Percentiles rank a stretch among this genome's conserved stretches.
Conservation (phyloP, 2,797 vertebrate genomes). For the Gymnoscopelus braueri region DNA sequence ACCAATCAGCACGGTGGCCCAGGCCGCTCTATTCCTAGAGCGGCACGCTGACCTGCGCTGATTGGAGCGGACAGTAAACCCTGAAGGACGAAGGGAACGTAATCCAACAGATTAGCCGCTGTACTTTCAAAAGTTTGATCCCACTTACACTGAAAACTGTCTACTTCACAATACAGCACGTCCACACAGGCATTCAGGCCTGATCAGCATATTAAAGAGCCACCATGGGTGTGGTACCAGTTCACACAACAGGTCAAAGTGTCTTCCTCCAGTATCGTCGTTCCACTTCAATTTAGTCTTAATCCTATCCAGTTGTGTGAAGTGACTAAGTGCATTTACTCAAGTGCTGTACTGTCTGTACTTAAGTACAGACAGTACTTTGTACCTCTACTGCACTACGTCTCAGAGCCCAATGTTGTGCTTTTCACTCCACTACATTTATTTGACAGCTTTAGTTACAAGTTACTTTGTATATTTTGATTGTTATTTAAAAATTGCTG, state of each 20-base stretch:
- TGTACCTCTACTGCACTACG: too few species aligned
- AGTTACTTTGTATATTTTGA: too few species aligned
- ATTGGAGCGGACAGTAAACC: conserved; percentile 78
- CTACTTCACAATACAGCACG: background rate
- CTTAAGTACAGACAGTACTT: too few species aligned
- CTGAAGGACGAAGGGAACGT: conserved; percentile 60
- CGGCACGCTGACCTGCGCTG: conserved; percentile 49
- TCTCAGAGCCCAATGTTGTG: too few species aligned
- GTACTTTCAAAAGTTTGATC: conserved; percentile 34
- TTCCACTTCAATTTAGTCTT: conserved; percentile 1
- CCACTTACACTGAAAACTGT: conserved; percentile 43
- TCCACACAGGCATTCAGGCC: conserved; percentile 14
- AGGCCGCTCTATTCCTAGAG: conserved; percentile 51
- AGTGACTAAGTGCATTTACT: too few species aligned
- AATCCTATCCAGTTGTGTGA: background rate
- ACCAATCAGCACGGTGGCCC: background rate
- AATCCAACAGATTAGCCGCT: conserved; percentile 77
- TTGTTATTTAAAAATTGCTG: too few species aligned
- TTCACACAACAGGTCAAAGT: background rate
- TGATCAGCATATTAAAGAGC: background rate
- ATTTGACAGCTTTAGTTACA: too few species aligned
- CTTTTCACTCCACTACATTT: too few species aligned
- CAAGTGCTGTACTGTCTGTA: too few species aligned
- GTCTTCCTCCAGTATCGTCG: background rate
- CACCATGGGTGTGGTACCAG: background rate